Base-by-base conservation (phyloP, 2,888 invertebrate species). In the Atrina japonica region DNA sequence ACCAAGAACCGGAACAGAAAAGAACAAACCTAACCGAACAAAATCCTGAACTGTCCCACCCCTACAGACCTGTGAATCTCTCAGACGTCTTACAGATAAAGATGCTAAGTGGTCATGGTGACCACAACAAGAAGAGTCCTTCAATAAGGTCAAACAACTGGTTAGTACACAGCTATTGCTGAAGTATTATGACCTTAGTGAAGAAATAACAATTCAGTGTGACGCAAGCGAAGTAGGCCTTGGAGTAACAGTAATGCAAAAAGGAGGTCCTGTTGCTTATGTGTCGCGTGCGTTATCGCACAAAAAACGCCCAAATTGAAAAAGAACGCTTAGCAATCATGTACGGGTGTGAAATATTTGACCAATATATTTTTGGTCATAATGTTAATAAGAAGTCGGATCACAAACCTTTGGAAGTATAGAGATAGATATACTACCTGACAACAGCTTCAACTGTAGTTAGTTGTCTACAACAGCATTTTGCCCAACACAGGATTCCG, bases 271-370 rank as follows among this genome's bases (percentile, higher is more conserved):
- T 21, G 67, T 78, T 2, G 73, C 70, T 21, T 78, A 56, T 67
- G 75, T 75, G 21, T 70, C 70, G 6, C 60, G 73, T 35, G 66
- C 75, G 23, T 52, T 78, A 25, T 63, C 64, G 3, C 49, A 56
- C 25, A 30, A 25, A 47, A 6, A 78, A 78, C 53, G n/a, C n/a
- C n/a, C n/a, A n/a, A 71, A 80, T 80, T 18, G 80, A 80, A 53
- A 78, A 80, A 53, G 81, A 81, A 23, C 61, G 67, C 11, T 56
- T 77, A 14, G 73, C 74, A 27, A 68, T 78, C 9, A 72, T 77
- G 0, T 73, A 72, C 49, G 73, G 53, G 1, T n/a, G n/a, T n/a
- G n/a, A n/a, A n/a, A n/a, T n/a, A n/a, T n/a, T n/a, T n/a, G n/a
- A n/a, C n/a, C n/a, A 66, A 60, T n/a, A n/a, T n/a, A n/a, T n/a